Conservation (phyloP, 2,888 invertebrate species). For the Coelopa pilipes region DNA sequence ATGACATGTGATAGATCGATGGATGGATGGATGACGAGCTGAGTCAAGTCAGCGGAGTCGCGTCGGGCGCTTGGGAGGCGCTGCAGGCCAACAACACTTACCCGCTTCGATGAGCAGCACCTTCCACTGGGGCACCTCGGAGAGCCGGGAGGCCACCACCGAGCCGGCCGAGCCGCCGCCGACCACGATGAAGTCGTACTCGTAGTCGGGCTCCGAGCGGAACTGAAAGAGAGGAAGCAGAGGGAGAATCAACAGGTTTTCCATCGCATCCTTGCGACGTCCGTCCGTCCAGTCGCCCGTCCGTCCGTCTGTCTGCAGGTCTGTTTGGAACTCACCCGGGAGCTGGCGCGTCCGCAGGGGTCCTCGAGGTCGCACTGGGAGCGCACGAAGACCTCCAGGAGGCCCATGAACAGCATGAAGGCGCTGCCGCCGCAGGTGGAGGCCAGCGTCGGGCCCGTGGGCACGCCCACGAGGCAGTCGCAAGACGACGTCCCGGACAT, state of each 20-base stretch:
- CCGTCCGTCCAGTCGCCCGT: too few species aligned
- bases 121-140: conserved; percentile 66
- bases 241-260: background rate
- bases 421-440: conserved; percentile 85
- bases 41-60: too few species aligned
- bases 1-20: background rate
- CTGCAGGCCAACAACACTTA: conserved; percentile 50
- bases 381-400: conserved; percentile 84
- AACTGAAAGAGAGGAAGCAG: conserved; percentile 51
- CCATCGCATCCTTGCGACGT: background rate
- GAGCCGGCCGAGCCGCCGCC: conserved; percentile 66
- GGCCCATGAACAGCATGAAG: conserved; percentile 90
- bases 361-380: conserved; percentile 90
- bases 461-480: conserved; percentile 82
- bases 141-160: conserved; percentile 65
- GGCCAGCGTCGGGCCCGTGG: conserved; percentile 84
- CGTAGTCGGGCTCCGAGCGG: conserved; percentile 65
- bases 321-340: conserved; percentile 58
- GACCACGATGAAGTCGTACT: conserved; percentile 67
- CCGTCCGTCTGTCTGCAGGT: too few species aligned
- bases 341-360: conserved; percentile 81
- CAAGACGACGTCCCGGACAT: conserved; percentile 68
- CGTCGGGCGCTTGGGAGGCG: background rate
- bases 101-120: conserved; percentile 67
- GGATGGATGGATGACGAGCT: too few species aligned